These are phyloP conservation scores for Cyphomyrus discorhynchus DNA, from an alignment of 2,113 vertebrate species.

Conservation along the genomic window DNA sequence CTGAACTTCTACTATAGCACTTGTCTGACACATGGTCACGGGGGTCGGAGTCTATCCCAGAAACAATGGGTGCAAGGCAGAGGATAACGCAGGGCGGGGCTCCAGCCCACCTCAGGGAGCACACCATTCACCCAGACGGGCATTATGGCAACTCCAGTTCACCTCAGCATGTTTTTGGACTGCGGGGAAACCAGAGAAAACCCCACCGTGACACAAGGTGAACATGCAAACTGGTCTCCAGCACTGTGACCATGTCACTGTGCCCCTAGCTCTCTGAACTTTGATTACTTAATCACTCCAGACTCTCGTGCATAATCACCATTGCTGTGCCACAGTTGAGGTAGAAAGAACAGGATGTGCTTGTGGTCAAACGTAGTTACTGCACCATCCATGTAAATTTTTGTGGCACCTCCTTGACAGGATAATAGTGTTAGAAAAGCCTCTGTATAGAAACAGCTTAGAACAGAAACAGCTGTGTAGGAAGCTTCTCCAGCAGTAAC, in stretches of 20 bases:
- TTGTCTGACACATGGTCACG: background rate
- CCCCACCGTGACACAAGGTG: background rate
- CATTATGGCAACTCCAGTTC: background rate
- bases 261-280: background rate
- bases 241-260: background rate
- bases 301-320: background rate
- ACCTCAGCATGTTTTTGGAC: background rate
- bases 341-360: background rate
- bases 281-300: background rate
- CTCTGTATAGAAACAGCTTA: background rate
- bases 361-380: background rate
- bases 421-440: background rate
- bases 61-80: background rate
- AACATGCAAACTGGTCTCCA: background rate
- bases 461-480: too few relatives aligned
- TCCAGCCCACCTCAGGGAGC: background rate
- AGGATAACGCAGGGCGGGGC: background rate
- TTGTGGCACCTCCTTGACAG: background rate
- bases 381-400: background rate
- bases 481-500: background rate
- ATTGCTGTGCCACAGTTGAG: background rate
- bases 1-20: background rate
- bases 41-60: background rate
- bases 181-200: background rate
- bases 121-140: background rate